A percentile compares a stretch with the other conserved stretches of the same genome.
Evolutionary conservation across 2,113 vertebrate species (phyloP).

Genomic region (Caretta caretta): DNA sequence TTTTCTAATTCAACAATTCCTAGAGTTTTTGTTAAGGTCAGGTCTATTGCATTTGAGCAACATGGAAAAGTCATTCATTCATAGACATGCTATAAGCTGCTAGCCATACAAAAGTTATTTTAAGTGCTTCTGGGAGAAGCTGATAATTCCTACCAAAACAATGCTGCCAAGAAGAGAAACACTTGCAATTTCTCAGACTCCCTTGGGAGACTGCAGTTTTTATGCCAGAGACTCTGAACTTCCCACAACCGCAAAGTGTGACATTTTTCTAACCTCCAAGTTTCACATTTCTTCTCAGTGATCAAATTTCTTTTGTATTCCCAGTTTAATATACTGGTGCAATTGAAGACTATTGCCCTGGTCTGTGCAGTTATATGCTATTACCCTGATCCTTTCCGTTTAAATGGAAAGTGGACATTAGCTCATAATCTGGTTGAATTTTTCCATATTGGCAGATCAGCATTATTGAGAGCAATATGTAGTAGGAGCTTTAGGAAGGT

Average conservation of each 20-base stretch:
- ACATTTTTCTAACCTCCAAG: background rate
- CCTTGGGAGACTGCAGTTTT: background rate
- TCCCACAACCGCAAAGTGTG: background rate
- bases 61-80: background rate
- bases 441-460: background rate
- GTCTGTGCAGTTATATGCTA: background rate
- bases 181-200: background rate
- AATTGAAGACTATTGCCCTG: background rate
- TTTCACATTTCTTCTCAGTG: background rate
- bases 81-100: background rate
- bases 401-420: background rate
- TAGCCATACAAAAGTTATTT: background rate
- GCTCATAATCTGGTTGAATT: background rate
- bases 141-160: slow-evolving; percentile 16
- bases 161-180: background rate
- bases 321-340: background rate
- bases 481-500: background rate
- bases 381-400: background rate
- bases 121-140: background rate
- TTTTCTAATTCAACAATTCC: background rate
- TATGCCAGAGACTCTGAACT: background rate
- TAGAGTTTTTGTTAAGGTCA: background rate
- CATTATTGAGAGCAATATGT: background rate
- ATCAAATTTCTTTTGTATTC: background rate
- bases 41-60: background rate